A percentile compares a stretch with the other conserved stretches of the same genome.
Evolutionary conservation across 2,888 invertebrate species (phyloP).

Genomic region (Mechanitis messenoides): DNA sequence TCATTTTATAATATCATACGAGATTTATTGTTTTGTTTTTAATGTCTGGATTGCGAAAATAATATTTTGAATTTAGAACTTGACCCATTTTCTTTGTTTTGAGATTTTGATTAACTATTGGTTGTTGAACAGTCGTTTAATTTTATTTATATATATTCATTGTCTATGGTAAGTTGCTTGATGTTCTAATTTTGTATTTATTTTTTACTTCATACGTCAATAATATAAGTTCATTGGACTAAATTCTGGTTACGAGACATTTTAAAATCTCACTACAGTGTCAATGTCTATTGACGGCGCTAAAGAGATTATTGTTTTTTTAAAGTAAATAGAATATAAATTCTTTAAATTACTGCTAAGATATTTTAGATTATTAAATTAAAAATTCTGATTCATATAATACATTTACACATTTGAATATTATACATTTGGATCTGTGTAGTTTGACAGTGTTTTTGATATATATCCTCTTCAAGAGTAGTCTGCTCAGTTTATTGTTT

Average conservation of each 20-base stretch:
- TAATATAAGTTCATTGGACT: background rate
- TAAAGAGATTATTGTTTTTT: slow-evolving; percentile 1
- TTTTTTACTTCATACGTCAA: no score
- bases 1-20: slow-evolving; percentile 22
- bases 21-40: slow-evolving; percentile 29
- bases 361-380: no score
- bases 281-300: slow-evolving; percentile 21
- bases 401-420: no score
- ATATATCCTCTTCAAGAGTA: no score
- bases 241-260: background rate
- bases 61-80: slow-evolving; percentile 16
- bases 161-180: no score
- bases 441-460: no score
- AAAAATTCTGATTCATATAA: no score
- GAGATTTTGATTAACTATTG: background rate
- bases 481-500: no score
- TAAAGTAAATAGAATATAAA: background rate
- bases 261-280: slow-evolving; percentile 16
- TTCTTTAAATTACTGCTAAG: no score
- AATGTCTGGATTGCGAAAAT: slow-evolving; percentile 19
- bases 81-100: slow-evolving; percentile 17
- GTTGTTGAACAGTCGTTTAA: background rate
- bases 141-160: background rate
- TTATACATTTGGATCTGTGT: no score
- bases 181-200: background rate